Evolutionary conservation across 2,113 vertebrate genomes (phyloP), one percentile per base, ranked within the genome.

Genomic region (Dolichotis patagonum): DNA sequence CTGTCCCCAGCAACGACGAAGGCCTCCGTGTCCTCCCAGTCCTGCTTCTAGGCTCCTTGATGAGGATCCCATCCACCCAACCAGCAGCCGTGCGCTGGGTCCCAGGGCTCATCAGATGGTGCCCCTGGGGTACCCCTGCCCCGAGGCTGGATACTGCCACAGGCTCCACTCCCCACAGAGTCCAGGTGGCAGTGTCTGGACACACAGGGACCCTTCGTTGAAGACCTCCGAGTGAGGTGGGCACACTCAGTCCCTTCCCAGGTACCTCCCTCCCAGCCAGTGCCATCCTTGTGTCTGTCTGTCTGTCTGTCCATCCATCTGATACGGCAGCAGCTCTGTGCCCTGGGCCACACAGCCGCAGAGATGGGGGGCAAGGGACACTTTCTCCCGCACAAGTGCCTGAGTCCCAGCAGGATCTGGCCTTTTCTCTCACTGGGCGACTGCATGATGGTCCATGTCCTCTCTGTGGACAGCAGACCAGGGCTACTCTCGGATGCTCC

Each of bases 341-440:
- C 43, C n/a, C 35, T 73, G 16, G 10, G 14, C 43, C 30, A 9
- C 63, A 12, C 7, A n/a, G 43, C 12, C 12, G 1, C 82, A 16
- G 13, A 35, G 38, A 69, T 20, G 4, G 12, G 8, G 43, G 4
- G 32, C 4, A 9, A 26, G 19, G 35, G 24, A 5, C 2, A 2
- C 62, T 67, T 67, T 41, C 69, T 54, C 9, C 60, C 14, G 13
- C 43, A 12, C 7, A 80, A 85, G 30, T 2, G 11, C 38, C 67
- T 32, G 7, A 0, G 32, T 14, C 9, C 67, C 11, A 0, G 0
- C 30, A 9, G 67, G 8, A 69, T 22, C 49, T 3, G 24, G 41
- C 32, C 43, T 60, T 54, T 65, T 12, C 30, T 46, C 35, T 26
- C 9, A 11, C 28, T 35, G 7, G 46, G 16, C 81, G 32, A 22